A percentile compares a stretch with the other conserved stretches of the same genome.
These are phyloP conservation scores for Wiebesia pumilae DNA, from an alignment of 1,140 invertebrate species.

Conservation along the genomic window DNA sequence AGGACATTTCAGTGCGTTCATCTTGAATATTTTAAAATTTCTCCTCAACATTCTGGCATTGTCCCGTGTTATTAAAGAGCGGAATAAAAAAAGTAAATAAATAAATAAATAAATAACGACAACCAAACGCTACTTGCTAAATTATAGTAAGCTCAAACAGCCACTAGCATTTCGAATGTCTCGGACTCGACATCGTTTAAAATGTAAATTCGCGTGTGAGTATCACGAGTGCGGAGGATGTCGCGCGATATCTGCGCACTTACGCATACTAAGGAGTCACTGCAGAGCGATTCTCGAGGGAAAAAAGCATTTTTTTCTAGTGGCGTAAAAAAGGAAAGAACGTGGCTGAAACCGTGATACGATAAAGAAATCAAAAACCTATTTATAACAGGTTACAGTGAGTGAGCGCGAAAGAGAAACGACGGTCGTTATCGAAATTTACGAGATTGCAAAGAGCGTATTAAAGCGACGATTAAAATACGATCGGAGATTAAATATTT, in stretches of 20 bases:
- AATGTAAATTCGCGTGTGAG: constrained; percentile 6
- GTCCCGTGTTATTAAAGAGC: too few relatives aligned
- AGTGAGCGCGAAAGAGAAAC: background rate
- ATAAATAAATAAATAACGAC: too few relatives aligned
- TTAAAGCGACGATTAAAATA: constrained; percentile 5
- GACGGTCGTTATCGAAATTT: background rate
- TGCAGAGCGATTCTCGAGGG: background rate
- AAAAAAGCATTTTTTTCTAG: background rate
- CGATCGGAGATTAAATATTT: background rate
- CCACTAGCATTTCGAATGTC: too few relatives aligned
- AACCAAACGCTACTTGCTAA: too few relatives aligned
- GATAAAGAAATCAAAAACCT: constrained; percentile 20
- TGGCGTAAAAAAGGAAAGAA: background rate
- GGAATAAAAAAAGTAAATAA: too few relatives aligned
- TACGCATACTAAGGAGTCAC: constrained; percentile 5
- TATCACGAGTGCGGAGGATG: constrained; percentile 23
- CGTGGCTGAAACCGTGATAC: background rate
- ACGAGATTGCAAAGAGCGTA: background rate
- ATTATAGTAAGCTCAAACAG: too few relatives aligned
- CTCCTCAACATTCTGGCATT: too few relatives aligned
- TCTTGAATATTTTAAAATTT: too few relatives aligned
- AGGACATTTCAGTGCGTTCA: too few relatives aligned
- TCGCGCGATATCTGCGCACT: constrained; percentile 35
- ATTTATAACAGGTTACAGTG: constrained; percentile 26
- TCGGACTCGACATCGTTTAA: background rate